A percentile compares a stretch with the other conserved stretches of the same genome.
Conservation (phyloP, 1,140 invertebrate genomes). For the Pygmarrhopalites habei region DNA sequence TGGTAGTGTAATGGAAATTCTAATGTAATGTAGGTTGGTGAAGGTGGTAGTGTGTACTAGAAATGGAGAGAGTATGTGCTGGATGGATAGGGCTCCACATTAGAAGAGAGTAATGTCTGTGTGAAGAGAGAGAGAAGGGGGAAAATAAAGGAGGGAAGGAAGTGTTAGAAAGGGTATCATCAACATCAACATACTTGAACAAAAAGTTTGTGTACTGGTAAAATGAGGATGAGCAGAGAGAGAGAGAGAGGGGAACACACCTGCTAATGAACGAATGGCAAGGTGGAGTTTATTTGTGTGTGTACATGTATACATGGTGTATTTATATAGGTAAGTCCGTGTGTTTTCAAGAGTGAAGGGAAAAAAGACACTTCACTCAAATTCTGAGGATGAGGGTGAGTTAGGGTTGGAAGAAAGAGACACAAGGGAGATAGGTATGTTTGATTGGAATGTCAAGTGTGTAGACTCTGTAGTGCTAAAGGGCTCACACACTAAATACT, state of each 20-base stretch:
- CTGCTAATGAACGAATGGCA: conserved; percentile 8
- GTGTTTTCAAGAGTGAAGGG: no score
- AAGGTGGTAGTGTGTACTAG: no score
- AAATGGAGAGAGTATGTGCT: no score
- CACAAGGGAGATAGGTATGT: not conserved
- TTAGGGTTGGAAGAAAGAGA: no score
- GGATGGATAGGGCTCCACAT: no score
- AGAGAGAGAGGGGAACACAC: not conserved
- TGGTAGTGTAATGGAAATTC: conserved; percentile 1
- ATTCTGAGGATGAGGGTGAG: no score
- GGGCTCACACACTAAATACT: not conserved
- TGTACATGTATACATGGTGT: no score
- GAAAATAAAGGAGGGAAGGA: not conserved
- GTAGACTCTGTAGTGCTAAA: no score
- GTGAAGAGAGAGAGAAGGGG: not conserved
- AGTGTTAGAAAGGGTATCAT: not conserved
- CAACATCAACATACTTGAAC: conserved; percentile 1
- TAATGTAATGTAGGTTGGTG: not conserved
- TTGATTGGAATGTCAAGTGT: not conserved
- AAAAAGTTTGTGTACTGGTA: not conserved
- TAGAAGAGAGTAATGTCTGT: not conserved
- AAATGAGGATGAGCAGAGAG: not conserved
- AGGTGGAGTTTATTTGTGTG: no score
- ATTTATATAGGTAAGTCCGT: no score
- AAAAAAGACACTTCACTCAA: no score